Percentiles rank a stretch among this genome's conserved stretches.
Evolutionary conservation across 2,113 vertebrate species (phyloP).

Genomic region (Ptilonorhynchus violaceus): DNA sequence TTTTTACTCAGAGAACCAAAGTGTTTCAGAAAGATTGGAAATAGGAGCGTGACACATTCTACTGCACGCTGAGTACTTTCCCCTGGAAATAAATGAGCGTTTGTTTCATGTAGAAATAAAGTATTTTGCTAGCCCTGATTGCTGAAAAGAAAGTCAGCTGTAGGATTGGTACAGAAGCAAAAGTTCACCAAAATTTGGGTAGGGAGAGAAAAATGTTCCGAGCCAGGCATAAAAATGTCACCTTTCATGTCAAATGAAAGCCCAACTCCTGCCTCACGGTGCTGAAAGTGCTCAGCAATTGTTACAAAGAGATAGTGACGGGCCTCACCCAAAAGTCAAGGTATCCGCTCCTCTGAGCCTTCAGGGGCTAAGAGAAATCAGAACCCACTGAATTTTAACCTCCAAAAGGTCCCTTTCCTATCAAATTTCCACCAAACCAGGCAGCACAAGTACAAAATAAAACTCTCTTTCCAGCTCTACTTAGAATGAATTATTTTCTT

Average conservation of each 20-base stretch:
- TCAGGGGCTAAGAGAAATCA: neutral
- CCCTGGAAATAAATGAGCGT: neutral
- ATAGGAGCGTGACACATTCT: neutral
- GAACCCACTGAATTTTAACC: neutral
- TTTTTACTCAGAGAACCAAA: neutral
- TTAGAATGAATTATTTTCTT: neutral
- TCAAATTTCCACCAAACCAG: neutral
- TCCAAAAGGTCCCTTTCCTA: neutral
- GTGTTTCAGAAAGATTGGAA: neutral
- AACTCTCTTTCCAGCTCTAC: neutral
- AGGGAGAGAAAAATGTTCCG: neutral
- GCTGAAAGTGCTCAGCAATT: neutral
- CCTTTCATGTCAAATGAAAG: neutral
- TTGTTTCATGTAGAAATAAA: conserved; percentile 56
- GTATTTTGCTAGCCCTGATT: conserved; percentile 15
- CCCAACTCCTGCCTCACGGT: neutral
- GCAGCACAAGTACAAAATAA: neutral
- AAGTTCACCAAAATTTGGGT: neutral
- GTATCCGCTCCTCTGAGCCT: neutral
- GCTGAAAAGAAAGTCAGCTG: neutral
- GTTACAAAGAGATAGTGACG: neutral
- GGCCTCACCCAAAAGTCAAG: neutral
- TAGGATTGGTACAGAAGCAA: neutral
- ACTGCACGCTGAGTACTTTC: conserved; percentile 21
- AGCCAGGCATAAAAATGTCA: neutral